phyloP scores from a whole-genome alignment of 2,113 vertebrate species.

The Zeus faber region DNA sequence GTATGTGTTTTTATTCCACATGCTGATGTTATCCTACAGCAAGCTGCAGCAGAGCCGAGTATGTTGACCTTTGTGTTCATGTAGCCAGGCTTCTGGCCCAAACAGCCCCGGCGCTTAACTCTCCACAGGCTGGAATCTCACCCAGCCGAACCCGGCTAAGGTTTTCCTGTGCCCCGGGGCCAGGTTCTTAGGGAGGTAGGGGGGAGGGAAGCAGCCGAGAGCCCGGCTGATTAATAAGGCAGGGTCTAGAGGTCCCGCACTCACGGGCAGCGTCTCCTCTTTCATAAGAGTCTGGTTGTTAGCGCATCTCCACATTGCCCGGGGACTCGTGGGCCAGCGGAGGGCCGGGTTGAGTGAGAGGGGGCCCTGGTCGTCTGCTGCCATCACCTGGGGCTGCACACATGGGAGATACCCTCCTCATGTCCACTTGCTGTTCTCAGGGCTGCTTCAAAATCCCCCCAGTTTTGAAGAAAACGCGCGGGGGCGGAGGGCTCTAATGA shows the following conservation, averaged over 20 bases:
- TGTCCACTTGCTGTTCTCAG: slow-evolving; percentile 44
- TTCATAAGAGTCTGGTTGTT: slow-evolving; percentile 69
- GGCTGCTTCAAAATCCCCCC: slow-evolving; percentile 42
- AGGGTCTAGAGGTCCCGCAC: slow-evolving; percentile 68
- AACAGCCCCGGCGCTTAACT: slow-evolving; percentile 1
- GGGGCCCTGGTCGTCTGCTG: too few relatives aligned
- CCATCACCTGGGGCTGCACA: slow-evolving; percentile 65
- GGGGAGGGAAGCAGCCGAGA: slow-evolving; percentile 29
- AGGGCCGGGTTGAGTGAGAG: slow-evolving; percentile 15
- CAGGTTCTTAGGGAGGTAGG: neutral
- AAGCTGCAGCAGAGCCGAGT: slow-evolving; percentile 27
- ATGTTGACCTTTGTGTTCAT: slow-evolving; percentile 36
- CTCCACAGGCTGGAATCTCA: slow-evolving; percentile 26
- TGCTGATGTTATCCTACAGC: slow-evolving; percentile 27
- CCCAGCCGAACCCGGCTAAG: slow-evolving; percentile 36
- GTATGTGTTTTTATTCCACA: slow-evolving; percentile 1
- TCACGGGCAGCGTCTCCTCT: slow-evolving; percentile 67
- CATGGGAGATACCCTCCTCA: slow-evolving; percentile 30
- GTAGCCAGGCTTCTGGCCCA: slow-evolving; percentile 28
- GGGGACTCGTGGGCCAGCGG: slow-evolving; percentile 38
- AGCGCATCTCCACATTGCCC: slow-evolving; percentile 51
- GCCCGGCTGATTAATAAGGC: slow-evolving; percentile 68
- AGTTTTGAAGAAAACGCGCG: slow-evolving; percentile 52
- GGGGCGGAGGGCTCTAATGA: slow-evolving; percentile 70
- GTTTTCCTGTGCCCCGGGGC: slow-evolving; percentile 22